These are phyloP conservation scores for Saccostrea cuccullata DNA, from an alignment of 1,140 invertebrate species.

Conservation along the genomic window DNA sequence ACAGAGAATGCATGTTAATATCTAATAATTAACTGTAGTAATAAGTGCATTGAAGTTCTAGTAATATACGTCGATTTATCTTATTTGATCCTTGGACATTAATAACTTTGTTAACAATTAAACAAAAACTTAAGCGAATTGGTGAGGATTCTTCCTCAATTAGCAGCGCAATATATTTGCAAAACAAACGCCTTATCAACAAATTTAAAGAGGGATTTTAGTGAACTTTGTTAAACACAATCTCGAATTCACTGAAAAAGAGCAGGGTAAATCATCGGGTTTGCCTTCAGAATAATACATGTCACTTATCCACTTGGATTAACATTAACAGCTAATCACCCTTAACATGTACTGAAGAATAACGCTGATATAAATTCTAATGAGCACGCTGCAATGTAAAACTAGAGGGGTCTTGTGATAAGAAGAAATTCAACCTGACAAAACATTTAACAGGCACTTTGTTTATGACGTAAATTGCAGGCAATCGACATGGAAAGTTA, in stretches of 20 bases:
- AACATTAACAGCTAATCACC: slow-evolving; percentile 21
- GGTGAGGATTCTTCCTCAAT: too few species aligned
- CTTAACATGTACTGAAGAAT: not conserved
- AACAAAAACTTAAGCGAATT: too few species aligned
- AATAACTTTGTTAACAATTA: not conserved
- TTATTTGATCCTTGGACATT: not conserved
- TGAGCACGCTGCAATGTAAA: not conserved
- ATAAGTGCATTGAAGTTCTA: too few species aligned
- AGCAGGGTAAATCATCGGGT: not conserved
- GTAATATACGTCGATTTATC: too few species aligned
- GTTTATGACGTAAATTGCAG: slow-evolving; percentile 19
- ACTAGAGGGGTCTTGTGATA: slow-evolving; percentile 13
- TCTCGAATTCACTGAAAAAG: not conserved
- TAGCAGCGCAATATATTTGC: too few species aligned
- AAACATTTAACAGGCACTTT: slow-evolving; percentile 35
- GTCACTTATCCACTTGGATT: slow-evolving; percentile 2
- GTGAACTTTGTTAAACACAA: not conserved
- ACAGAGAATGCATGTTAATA: too few species aligned
- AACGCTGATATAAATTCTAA: slow-evolving; percentile 15
- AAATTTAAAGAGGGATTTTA: not conserved
- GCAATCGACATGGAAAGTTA: not conserved
- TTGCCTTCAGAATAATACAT: not conserved
- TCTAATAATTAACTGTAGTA: too few species aligned
- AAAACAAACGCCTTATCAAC: too few species aligned
- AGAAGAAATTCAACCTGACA: slow-evolving; percentile 35